A percentile compares a stretch with the other conserved stretches of the same genome.
Conservation (phyloP, 2,888 invertebrate species). For the Leptogaster cylindrica region DNA sequence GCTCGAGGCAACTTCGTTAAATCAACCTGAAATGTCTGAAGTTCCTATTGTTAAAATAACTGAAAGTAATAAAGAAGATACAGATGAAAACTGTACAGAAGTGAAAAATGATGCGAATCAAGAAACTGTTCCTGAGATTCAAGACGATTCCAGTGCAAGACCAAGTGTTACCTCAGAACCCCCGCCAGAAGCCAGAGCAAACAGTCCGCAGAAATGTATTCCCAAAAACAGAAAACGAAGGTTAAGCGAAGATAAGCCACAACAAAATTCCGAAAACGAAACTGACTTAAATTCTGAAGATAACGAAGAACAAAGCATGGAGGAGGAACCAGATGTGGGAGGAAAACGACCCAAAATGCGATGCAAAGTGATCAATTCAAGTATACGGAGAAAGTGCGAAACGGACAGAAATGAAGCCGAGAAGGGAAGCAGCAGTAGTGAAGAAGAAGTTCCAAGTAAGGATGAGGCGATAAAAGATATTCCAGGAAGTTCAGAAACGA, state of each 20-base stretch:
- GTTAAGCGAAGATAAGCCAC: slow-evolving; percentile 49
- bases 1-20: slow-evolving; percentile 46
- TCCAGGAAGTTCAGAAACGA: not conserved
- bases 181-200: slow-evolving; percentile 3
- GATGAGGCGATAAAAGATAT: not conserved
- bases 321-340: slow-evolving; percentile 56
- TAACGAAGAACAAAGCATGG: slow-evolving; percentile 61
- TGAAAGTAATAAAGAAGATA: not conserved
- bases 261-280: slow-evolving; percentile 60
- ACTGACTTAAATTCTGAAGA: slow-evolving; percentile 62
- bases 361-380: slow-evolving; percentile 54
- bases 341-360: slow-evolving; percentile 60
- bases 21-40: slow-evolving; percentile 2
- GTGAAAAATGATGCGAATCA: not conserved
- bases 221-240: slow-evolving; percentile 57
- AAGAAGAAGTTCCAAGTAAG: slow-evolving; percentile 42
- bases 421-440: slow-evolving; percentile 57
- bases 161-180: not conserved
- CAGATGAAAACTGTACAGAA: too few species aligned
- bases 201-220: not conserved
- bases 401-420: slow-evolving; percentile 54
- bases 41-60: slow-evolving; percentile 33
- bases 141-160: not conserved
- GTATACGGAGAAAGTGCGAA: slow-evolving; percentile 57
- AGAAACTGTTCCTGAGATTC: not conserved